Evolutionary conservation across 2,113 vertebrate genomes (phyloP).

Genomic region (Acanthochromis polyacanthus): DNA sequence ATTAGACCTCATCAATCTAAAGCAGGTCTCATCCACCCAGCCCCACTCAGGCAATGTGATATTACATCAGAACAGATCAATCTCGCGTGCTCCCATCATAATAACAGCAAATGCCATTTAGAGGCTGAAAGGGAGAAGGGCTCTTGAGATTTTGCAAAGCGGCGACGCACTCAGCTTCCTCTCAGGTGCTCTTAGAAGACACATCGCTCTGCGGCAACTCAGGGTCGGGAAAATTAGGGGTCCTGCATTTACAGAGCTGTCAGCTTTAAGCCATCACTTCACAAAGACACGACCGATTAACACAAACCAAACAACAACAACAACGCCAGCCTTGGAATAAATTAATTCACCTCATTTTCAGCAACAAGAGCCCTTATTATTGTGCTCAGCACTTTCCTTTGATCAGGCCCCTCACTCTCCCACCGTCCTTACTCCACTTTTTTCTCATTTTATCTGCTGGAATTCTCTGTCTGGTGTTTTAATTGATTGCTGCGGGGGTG

Average conservation of each 20-base stretch:
- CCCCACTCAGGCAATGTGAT: slow-evolving; percentile 52
- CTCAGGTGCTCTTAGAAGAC: slow-evolving; percentile 56
- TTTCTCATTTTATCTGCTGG: slow-evolving; percentile 32
- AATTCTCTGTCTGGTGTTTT: slow-evolving; percentile 56
- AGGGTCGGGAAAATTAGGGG: slow-evolving; percentile 29
- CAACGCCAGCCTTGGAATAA: slow-evolving; percentile 44
- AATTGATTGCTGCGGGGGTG: slow-evolving; percentile 68
- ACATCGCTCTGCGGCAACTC: slow-evolving; percentile 25
- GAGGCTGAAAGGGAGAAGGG: slow-evolving; percentile 48
- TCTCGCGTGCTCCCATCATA: slow-evolving; percentile 53
- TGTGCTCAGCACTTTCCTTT: slow-evolving; percentile 39
- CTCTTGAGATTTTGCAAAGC: slow-evolving; percentile 58
- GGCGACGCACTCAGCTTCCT: slow-evolving; percentile 37
- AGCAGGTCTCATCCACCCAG: slow-evolving; percentile 56
- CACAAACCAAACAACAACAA: slow-evolving; percentile 50
- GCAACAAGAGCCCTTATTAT: slow-evolving; percentile 46
- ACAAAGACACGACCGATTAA: slow-evolving; percentile 47
- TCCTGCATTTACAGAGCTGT: slow-evolving; percentile 35
- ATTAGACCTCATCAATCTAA: slow-evolving; percentile 62
- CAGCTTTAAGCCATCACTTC: slow-evolving; percentile 39
- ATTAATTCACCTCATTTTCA: slow-evolving; percentile 51
- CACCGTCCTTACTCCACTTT: neutral
- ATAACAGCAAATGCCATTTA: slow-evolving; percentile 63
- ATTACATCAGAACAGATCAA: slow-evolving; percentile 68
- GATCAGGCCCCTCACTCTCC: slow-evolving; percentile 44